phyloP scores from a whole-genome alignment of 2,113 vertebrate genomes.

The Poicephalus meyeri region DNA sequence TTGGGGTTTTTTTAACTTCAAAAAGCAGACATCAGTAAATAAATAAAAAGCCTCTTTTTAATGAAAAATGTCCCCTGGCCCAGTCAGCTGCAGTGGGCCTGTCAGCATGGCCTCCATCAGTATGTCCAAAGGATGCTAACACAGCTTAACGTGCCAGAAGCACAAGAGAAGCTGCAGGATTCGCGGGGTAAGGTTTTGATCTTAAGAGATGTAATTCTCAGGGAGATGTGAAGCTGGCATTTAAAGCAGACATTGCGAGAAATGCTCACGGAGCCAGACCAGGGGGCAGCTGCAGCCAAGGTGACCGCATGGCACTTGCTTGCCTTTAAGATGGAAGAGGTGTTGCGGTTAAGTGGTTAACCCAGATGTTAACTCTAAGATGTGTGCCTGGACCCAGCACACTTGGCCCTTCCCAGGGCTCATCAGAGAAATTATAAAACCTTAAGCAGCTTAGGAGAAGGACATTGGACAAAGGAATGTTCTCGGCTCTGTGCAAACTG shows the following conservation, averaged over 20 bases:
- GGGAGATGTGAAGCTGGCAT: background rate
- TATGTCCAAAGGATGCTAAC: background rate
- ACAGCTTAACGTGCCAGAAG: background rate
- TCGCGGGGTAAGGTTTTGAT: background rate
- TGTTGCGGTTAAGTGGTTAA: background rate
- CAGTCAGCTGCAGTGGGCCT: background rate
- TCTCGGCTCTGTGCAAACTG: background rate
- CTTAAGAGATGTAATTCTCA: background rate
- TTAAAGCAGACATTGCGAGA: background rate
- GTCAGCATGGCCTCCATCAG: background rate
- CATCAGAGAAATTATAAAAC: background rate
- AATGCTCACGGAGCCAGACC: background rate
- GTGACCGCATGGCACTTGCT: background rate
- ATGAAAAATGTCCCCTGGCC: background rate
- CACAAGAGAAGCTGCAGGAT: background rate
- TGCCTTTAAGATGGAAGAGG: background rate
- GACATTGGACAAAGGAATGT: background rate
- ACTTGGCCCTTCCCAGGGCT: background rate
- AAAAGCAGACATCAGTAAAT: conserved; percentile 42
- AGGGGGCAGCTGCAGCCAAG: background rate
- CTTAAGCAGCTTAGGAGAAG: background rate
- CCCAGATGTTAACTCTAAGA: background rate
- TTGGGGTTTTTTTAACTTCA: background rate
- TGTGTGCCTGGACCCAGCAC: background rate
- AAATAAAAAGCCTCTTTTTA: background rate